These are phyloP conservation scores for Tiaroga cobitis DNA, from an alignment of 2,797 vertebrate genomes.

Conservation along the genomic window DNA sequence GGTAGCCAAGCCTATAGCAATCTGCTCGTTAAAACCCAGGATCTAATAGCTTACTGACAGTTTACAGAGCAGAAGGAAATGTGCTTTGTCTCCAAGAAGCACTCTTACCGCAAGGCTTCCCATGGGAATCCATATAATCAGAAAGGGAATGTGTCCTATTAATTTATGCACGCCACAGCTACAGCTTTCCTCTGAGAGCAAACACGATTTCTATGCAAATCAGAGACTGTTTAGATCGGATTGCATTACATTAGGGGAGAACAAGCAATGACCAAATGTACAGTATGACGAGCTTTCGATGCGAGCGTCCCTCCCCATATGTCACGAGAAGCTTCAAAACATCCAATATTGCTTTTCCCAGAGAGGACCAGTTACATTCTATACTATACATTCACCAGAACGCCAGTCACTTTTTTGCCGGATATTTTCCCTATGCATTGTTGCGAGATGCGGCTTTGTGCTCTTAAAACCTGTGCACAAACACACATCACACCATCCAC, in stretches of 20 bases:
- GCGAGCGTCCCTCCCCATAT: neutral
- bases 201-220: slow-evolving; percentile 14
- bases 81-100: neutral
- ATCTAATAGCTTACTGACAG: slow-evolving; percentile 22
- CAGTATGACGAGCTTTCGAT: slow-evolving; percentile 30
- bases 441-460: too few relatives aligned
- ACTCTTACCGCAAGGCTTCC: slow-evolving; percentile 22
- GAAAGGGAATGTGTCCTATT: slow-evolving; percentile 20
- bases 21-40: neutral
- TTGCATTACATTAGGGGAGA: slow-evolving; percentile 14
- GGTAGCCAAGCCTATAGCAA: neutral
- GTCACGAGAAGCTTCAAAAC: neutral
- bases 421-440: neutral
- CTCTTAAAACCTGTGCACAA: neutral
- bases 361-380: neutral
- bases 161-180: slow-evolving; percentile 9
- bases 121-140: slow-evolving; percentile 10
- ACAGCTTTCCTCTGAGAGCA: slow-evolving; percentile 17
- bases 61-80: slow-evolving; percentile 18
- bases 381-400: neutral
- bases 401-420: neutral
- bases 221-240: neutral
- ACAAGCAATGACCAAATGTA: slow-evolving; percentile 15
- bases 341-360: neutral
- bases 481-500: neutral